Base-by-base conservation (phyloP, 1,140 invertebrate genomes). In the Ephestia elutella region DNA sequence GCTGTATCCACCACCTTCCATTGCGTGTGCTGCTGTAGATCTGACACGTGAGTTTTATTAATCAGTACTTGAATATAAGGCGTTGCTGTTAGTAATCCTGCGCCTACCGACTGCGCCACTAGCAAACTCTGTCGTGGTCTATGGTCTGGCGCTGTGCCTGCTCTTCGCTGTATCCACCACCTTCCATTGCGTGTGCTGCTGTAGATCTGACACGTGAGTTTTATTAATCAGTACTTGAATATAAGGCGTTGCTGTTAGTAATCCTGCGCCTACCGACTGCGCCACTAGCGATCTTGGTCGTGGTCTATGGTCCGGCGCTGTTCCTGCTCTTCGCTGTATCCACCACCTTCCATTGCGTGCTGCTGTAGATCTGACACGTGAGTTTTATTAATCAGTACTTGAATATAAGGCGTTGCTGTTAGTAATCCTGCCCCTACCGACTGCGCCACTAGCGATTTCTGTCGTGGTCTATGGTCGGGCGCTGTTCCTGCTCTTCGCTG, bases 1-100 rank as follows among this genome's bases (percentile, higher is more conserved):
- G 92, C 92, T 17, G 91, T 97, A 7, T 98, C 96, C n/a, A 97
- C 96, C 17, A 92, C 93, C 72, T 98, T 98, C 90, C 97, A 98
- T 80, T 93, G 93, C 38, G 92, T 96, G 11, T 97, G 95, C 80
- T 97, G 94, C 73, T 94, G 91, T 74, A 91, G 91, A 73, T 91
- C 91, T 68, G 91, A 94, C 63, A 92, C 91, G 94, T 95, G 82
- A 88, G 83, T 89, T 53, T 38, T 61, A 44, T 59, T 65, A 56
- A 67, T 28, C 25, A 8, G 57, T 21, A 57, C n/a, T n/a, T n/a
- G n/a, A n/a, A n/a, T n/a, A n/a, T n/a, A n/a, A n/a, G n/a, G n/a
- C n/a, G n/a, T n/a, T n/a, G n/a, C n/a, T n/a, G n/a, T n/a, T n/a
- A n/a, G n/a, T n/a, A n/a, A n/a, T n/a, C n/a, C n/a, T n/a, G n/a